A percentile compares a stretch with the other conserved stretches of the same genome.
Conservation (phyloP, 2,888 invertebrate species). For the Brassicogethes aeneus region DNA sequence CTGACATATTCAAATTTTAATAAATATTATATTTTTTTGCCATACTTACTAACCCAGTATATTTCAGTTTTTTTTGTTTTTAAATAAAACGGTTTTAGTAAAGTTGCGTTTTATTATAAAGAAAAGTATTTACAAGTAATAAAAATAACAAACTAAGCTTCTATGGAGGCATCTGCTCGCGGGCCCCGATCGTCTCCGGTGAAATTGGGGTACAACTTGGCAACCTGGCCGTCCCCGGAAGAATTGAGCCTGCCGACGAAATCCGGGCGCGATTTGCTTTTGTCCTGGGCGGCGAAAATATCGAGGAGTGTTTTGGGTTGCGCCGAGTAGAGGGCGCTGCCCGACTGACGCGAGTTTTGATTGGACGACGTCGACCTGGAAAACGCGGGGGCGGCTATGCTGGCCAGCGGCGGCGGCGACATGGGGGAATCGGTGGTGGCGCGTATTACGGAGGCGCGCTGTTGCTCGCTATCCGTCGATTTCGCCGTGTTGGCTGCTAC, state of each 20-base stretch:
- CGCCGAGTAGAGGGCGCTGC: slow-evolving; percentile 29
- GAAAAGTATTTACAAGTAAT: too few species aligned
- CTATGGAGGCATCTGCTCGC: slow-evolving; percentile 38
- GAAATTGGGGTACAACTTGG: slow-evolving; percentile 68
- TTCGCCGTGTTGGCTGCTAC: too few species aligned
- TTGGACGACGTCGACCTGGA: slow-evolving; percentile 24
- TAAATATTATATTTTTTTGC: too few species aligned
- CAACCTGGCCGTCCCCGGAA: slow-evolving; percentile 52
- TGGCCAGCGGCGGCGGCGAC: slow-evolving; percentile 59
- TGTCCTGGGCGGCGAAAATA: slow-evolving; percentile 56
- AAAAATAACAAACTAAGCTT: too few species aligned
- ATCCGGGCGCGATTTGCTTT: slow-evolving; percentile 42
- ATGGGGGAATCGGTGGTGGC: slow-evolving; percentile 81
- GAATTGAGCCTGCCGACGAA: slow-evolving; percentile 49
- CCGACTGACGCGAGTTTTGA: slow-evolving; percentile 5
- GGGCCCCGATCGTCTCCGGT: slow-evolving; percentile 42
- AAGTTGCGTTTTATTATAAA: too few species aligned
- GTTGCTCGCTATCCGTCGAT: too few species aligned
- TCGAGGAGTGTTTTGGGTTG: slow-evolving; percentile 51
- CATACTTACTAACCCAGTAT: too few species aligned
- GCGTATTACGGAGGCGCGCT: slow-evolving; percentile 49
- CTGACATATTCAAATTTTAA: too few species aligned
- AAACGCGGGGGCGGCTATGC: slow-evolving; percentile 29
- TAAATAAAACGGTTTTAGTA: too few species aligned
- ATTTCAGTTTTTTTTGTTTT: too few species aligned